phyloP scores from a whole-genome alignment of 1,140 invertebrate species.

The Drosophila repletoides region DNA sequence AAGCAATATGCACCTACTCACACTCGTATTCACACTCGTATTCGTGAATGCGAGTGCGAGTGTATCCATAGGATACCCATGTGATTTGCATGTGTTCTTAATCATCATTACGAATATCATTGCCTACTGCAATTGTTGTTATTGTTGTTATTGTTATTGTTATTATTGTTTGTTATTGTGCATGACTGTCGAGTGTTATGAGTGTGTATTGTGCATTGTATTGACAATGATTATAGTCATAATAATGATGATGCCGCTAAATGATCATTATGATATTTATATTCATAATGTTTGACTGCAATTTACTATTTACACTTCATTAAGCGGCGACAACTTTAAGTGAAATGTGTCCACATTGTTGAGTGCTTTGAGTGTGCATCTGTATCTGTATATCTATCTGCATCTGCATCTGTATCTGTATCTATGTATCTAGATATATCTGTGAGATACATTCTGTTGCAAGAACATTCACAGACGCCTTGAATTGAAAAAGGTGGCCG shows the following conservation, averaged over 20 bases:
- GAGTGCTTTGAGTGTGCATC: slow-evolving; percentile 55
- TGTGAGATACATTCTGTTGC: slow-evolving; percentile 3
- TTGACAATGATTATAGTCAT: slow-evolving; percentile 36
- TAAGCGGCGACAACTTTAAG: slow-evolving; percentile 77
- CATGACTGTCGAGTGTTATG: slow-evolving; percentile 34
- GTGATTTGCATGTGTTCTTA: slow-evolving; percentile 76
- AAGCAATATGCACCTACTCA: slow-evolving; percentile 29
- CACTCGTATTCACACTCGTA: too few relatives aligned
- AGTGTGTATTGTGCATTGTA: too few relatives aligned
- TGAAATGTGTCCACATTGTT: slow-evolving; percentile 76
- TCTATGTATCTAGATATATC: neutral
- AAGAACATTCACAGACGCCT: slow-evolving; percentile 17
- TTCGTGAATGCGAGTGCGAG: neutral
- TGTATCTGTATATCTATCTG: slow-evolving; percentile 10
- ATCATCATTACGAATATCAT: slow-evolving; percentile 67
- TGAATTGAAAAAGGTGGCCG: slow-evolving; percentile 50
- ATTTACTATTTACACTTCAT: slow-evolving; percentile 81
- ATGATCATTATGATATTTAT: slow-evolving; percentile 63
- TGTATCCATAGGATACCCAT: slow-evolving; percentile 60
- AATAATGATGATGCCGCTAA: slow-evolving; percentile 20
- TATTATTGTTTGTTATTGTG: neutral
- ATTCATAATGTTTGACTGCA: slow-evolving; percentile 78
- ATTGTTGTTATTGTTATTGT: slow-evolving; percentile 1
- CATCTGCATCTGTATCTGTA: slow-evolving; percentile 15
- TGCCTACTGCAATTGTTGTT: slow-evolving; percentile 9